phyloP scores from a whole-genome alignment of 2,113 vertebrate species.

The Thunnus maccoyii region DNA sequence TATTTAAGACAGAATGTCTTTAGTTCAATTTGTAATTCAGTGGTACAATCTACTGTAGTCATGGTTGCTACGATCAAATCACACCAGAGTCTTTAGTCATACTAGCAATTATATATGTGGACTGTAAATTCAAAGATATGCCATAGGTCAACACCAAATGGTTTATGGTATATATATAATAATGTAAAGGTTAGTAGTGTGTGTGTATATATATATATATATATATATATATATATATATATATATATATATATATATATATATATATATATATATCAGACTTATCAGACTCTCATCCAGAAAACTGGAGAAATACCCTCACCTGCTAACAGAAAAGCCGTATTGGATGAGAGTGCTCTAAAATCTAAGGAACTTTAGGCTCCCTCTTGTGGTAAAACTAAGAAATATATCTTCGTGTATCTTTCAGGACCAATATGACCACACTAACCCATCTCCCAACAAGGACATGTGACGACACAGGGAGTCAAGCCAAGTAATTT shows the following conservation, averaged over 20 bases:
- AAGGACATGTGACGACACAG: not conserved
- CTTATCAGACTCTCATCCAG: too few species aligned
- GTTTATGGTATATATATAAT: too few species aligned
- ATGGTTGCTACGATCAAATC: too few species aligned
- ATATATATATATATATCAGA: too few species aligned
- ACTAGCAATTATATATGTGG: not conserved
- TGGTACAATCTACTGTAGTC: not conserved
- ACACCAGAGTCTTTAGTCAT: too few species aligned
- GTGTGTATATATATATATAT: too few species aligned
- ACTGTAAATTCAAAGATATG: not conserved
- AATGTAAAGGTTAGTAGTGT: too few species aligned
- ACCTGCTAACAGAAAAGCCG: not conserved
- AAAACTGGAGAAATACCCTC: not conserved
- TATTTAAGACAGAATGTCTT: not conserved
- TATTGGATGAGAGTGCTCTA: not conserved
- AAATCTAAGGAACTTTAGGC: not conserved
- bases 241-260: too few species aligned
- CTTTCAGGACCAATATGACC: not conserved
- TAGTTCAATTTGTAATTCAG: not conserved
- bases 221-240: too few species aligned
- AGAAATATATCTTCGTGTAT: not conserved
- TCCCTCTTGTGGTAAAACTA: slow-evolving; percentile 40
- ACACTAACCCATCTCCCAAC: not conserved
- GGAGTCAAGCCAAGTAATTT: not conserved
- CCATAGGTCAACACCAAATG: too few species aligned